phyloP scores from a whole-genome alignment of 2,113 vertebrate species.

The Myxocyprinus asiaticus region DNA sequence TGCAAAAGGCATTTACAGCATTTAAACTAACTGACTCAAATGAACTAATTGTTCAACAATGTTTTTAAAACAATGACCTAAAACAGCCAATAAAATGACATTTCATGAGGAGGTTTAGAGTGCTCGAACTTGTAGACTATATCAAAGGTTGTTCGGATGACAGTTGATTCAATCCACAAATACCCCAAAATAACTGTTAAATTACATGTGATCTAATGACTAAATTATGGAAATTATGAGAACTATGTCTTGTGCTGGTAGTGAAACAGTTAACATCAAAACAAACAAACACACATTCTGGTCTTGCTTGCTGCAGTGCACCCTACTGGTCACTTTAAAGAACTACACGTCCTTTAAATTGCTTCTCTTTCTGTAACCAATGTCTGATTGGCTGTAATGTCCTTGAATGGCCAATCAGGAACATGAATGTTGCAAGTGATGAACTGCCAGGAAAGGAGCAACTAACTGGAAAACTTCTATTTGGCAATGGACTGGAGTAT shows the following conservation, averaged over 20 bases:
- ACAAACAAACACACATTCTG: neutral
- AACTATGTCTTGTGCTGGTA: neutral
- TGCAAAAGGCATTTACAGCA: too few relatives aligned
- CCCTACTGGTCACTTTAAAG: conserved; percentile 47
- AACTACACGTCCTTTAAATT: conserved; percentile 25
- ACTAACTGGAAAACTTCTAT: conserved; percentile 33
- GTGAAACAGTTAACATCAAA: conserved; percentile 48
- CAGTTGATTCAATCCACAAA: too few relatives aligned
- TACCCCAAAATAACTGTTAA: neutral
- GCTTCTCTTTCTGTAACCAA: conserved; percentile 1
- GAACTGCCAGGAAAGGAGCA: conserved; percentile 27
- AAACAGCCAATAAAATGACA: neutral
- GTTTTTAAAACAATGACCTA: neutral
- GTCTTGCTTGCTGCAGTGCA: conserved; percentile 59
- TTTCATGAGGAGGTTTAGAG: too few relatives aligned
- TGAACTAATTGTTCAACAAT: too few relatives aligned
- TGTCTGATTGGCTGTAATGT: conserved; percentile 3
- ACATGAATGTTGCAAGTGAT: conserved; percentile 23
- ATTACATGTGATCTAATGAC: neutral
- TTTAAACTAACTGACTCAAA: neutral
- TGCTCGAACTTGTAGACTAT: too few relatives aligned
- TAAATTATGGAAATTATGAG: neutral
- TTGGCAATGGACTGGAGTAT: conserved; percentile 33
- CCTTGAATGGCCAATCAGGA: conserved; percentile 38
- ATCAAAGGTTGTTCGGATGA: too few relatives aligned